Conservation (phyloP, 2,113 vertebrate genomes). For the Siniperca knerii region DNA sequence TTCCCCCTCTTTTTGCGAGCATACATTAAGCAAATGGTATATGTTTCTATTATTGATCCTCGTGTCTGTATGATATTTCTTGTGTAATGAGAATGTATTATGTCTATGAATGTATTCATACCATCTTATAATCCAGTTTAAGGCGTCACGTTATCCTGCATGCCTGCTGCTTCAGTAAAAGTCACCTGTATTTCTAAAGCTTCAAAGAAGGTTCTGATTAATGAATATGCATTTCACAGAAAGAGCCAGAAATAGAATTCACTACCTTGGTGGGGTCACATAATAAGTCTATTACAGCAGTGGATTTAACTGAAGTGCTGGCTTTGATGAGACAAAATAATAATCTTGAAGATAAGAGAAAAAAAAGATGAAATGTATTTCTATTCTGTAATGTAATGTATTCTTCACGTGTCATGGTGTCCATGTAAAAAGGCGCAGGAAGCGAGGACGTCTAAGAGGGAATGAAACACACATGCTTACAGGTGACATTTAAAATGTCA, state of each 20-base stretch:
- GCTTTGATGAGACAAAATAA: conserved; percentile 43
- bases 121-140: background rate
- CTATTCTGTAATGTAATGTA: too few relatives aligned
- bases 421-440: background rate
- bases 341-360: conserved; percentile 23
- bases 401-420: background rate
- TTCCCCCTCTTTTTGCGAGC: background rate
- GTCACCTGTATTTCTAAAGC: conserved; percentile 16
- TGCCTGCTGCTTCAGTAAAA: background rate
- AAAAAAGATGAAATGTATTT: conserved; percentile 1
- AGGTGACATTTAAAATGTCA: conserved; percentile 14
- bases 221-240: conserved; percentile 44
- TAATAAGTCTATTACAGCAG: conserved; percentile 32
- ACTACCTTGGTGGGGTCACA: conserved; percentile 20
- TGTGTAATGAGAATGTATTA: conserved; percentile 14
- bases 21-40: background rate
- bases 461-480: background rate
- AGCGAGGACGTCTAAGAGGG: conserved; percentile 1
- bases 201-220: conserved; percentile 37
- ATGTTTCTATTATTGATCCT: background rate
- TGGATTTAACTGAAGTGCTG: conserved; percentile 21
- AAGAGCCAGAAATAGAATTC: conserved; percentile 33
- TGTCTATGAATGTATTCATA: background rate
- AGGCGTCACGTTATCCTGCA: background rate
- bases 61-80: background rate